These are phyloP conservation scores for Epicampocera succincta DNA, from an alignment of 2,888 invertebrate genomes.

Conservation along the genomic window DNA sequence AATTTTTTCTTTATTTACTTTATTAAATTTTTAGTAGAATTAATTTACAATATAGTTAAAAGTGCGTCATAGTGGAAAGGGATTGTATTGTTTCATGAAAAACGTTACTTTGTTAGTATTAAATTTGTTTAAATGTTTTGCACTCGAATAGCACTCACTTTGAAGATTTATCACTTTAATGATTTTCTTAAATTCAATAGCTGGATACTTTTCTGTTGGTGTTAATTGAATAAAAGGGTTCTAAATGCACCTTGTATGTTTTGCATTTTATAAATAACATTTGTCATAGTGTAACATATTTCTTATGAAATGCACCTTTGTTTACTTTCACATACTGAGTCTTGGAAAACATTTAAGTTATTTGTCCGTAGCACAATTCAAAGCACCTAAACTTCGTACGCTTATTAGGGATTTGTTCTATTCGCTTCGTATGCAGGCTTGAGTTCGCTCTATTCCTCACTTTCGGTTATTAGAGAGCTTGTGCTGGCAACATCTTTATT, in stretches of 20 bases:
- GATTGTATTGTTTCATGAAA: not conserved
- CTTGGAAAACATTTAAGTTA: constrained; percentile 15
- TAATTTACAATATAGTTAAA: constrained; percentile 6
- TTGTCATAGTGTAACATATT: constrained; percentile 4
- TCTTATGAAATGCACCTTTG: constrained; percentile 12
- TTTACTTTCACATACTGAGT: constrained; percentile 11
- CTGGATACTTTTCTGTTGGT: constrained; percentile 1
- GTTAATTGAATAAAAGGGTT: constrained; percentile 15
- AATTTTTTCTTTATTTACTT: not conserved
- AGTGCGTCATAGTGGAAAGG: constrained; percentile 6
- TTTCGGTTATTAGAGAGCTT: constrained; percentile 32
- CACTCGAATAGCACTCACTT: not conserved
- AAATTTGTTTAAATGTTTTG: constrained; percentile 5
- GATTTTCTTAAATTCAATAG: constrained; percentile 11
- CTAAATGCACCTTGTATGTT: constrained; percentile 5
- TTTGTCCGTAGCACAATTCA: constrained; percentile 21
- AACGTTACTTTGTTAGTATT: constrained; percentile 1
- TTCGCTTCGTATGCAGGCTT: constrained; percentile 4
- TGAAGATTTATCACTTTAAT: not conserved
- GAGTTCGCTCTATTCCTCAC: constrained; percentile 9
- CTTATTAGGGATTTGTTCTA: constrained; percentile 12
- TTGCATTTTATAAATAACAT: constrained; percentile 12
- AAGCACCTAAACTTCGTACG: constrained; percentile 23
- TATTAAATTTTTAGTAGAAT: not conserved
- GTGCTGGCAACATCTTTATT: constrained; percentile 26